Evolutionary conservation across 2,113 vertebrate species (phyloP).

Genomic region (Indri indri): DNA sequence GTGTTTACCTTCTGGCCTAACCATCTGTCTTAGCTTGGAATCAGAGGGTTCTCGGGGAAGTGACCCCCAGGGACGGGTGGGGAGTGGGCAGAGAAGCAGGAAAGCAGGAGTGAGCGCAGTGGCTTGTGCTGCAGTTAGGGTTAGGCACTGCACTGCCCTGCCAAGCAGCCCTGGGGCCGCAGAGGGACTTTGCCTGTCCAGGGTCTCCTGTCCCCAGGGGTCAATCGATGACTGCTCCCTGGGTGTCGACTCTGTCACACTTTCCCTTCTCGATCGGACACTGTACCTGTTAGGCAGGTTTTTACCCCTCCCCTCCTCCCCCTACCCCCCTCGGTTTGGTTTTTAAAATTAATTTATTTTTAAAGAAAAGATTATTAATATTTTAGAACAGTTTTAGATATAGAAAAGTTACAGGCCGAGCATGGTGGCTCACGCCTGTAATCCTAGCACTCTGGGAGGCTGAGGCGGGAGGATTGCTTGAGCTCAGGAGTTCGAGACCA

Average conservation of each 20-base stretch:
- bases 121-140: not conserved
- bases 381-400: not conserved
- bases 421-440: no score
- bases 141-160: no score
- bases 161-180: no score
- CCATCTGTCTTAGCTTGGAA: not conserved
- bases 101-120: rapidly evolving
- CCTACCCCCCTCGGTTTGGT: not conserved
- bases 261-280: not conserved
- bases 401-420: not conserved
- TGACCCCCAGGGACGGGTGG: not conserved
- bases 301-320: no score
- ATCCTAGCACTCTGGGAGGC: no score
- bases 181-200: no score
- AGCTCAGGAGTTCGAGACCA: no score
- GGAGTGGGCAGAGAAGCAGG: not conserved
- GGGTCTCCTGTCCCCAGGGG: not conserved
- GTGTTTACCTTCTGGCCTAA: not conserved
- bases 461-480: no score
- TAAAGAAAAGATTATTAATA: not conserved
- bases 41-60: no score
- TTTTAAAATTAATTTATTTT: not conserved
- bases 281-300: no score
- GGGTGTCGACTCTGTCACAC: no score
- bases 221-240: no score